phyloP scores from a whole-genome alignment of 2,888 invertebrate species.

The Cyclophora albipunctata region DNA sequence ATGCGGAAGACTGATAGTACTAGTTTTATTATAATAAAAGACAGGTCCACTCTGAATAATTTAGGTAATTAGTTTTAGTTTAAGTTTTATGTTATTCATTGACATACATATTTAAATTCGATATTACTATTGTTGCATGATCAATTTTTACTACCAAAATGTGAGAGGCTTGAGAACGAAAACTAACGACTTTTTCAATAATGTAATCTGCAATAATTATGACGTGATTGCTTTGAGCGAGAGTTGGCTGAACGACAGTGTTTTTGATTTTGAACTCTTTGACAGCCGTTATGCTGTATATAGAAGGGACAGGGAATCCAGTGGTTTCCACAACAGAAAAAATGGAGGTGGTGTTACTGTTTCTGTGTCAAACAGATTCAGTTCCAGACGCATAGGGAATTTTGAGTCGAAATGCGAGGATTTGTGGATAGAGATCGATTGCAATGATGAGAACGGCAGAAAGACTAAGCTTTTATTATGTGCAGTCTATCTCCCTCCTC shows the following conservation, averaged over 20 bases:
- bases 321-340: not conserved
- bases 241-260: conserved; percentile 10
- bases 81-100: no score
- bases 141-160: conserved; percentile 15
- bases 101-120: no score
- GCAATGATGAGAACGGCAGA: not conserved
- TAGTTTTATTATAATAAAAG: not conserved
- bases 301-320: conserved; percentile 12
- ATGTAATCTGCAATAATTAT: conserved; percentile 11
- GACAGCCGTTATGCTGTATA: conserved; percentile 14
- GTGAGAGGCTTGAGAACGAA: conserved; percentile 15
- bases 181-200: conserved; percentile 9
- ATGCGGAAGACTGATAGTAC: not conserved
- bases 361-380: conserved; percentile 2
- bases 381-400: not conserved
- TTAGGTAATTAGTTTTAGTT: no score
- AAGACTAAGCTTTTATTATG: conserved; percentile 1
- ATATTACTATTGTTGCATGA: not conserved
- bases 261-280: conserved; percentile 13
- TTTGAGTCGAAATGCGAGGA: conserved; percentile 8
- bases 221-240: conserved; percentile 13
- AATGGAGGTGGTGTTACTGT: conserved; percentile 6
- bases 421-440: conserved; percentile 6
- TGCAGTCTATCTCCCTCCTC: conserved; percentile 10
- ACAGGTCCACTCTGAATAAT: not conserved